phyloP scores from a whole-genome alignment of 1,140 invertebrate species.

The Brachionus rubens region DNA sequence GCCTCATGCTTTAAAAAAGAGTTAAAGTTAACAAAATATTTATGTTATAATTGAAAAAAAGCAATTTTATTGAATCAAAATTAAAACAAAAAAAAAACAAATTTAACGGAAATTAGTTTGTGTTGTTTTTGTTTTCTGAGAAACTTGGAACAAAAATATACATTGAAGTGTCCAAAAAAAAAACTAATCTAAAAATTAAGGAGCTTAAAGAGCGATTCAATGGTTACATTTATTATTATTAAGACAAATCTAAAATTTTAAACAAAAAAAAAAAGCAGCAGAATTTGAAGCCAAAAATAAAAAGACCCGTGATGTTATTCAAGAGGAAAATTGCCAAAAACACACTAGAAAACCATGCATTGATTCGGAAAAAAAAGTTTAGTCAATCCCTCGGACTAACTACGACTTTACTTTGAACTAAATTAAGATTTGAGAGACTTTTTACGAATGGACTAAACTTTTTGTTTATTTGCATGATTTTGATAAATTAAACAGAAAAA shows the following conservation, averaged over 20 bases:
- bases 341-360: background rate
- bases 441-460: no score
- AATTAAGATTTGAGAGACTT: background rate
- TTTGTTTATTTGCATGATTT: constrained; percentile 6
- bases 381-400: background rate
- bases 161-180: no score
- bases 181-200: no score
- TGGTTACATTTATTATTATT: no score
- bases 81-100: background rate
- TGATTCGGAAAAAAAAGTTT: background rate
- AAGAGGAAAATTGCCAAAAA: background rate
- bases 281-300: no score
- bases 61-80: constrained; percentile 29
- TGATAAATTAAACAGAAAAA: background rate
- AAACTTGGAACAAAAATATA: background rate
- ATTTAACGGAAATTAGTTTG: constrained; percentile 28
- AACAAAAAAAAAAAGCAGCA: no score
- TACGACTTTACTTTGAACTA: background rate
- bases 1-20: no score
- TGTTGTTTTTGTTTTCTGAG: background rate
- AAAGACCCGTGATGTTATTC: background rate
- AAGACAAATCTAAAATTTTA: no score
- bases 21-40: background rate
- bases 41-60: background rate
- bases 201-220: no score